A percentile compares a stretch with the other conserved stretches of the same genome.
Evolutionary conservation across 2,888 invertebrate species (phyloP).

Genomic region (Dione juno): DNA sequence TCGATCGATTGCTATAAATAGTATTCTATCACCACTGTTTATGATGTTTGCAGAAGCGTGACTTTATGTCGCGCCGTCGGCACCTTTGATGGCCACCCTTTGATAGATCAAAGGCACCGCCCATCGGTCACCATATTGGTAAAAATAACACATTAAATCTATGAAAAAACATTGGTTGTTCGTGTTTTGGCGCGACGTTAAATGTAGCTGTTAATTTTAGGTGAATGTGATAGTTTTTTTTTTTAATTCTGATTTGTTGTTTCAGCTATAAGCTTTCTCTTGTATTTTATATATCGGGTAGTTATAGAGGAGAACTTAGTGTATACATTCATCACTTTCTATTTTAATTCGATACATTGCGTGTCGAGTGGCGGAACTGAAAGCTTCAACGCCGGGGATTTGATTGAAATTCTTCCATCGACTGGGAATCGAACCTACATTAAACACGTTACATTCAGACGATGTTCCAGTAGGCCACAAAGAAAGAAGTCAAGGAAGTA

Average conservation of each 20-base stretch:
- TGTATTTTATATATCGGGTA: not conserved
- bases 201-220: no score
- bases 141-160: constrained; percentile 75
- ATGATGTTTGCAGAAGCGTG: constrained; percentile 59
- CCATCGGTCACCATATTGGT: constrained; percentile 74
- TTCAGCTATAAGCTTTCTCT: not conserved
- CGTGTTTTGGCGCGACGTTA: constrained; percentile 37
- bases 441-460: no score
- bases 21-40: constrained; percentile 51
- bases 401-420: no score
- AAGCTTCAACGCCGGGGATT: no score
- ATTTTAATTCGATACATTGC: no score
- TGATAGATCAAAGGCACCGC: constrained; percentile 75
- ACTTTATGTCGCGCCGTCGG: constrained; percentile 62
- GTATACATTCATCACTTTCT: no score
- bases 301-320: no score
- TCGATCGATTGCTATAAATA: constrained; percentile 53
- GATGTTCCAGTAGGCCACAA: no score
- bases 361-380: no score
- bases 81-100: constrained; percentile 60
- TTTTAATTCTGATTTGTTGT: not conserved
- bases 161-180: constrained; percentile 58
- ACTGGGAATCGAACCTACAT: no score
- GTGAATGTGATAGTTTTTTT: no score
- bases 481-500: no score